A percentile compares a stretch with the other conserved stretches of the same genome.
These are phyloP conservation scores for Campoplex nolae DNA, from an alignment of 2,888 invertebrate species.

Conservation along the genomic window DNA sequence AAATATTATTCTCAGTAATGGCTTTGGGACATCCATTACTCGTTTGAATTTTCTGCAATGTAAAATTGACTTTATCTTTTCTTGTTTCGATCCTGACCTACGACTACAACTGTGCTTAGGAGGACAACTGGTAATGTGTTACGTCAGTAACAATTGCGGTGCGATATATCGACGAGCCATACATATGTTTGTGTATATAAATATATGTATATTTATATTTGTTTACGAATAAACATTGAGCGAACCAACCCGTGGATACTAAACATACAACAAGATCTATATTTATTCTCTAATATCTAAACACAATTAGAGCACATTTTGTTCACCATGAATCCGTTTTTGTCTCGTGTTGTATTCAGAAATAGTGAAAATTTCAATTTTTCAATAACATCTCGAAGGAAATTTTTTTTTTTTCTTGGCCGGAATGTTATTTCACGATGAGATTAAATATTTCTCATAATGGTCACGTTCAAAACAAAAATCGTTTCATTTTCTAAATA, in stretches of 20 bases:
- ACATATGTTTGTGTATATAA: slow-evolving; percentile 28
- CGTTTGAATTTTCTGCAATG: neutral
- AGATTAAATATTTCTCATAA: neutral
- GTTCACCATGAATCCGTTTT: slow-evolving; percentile 52
- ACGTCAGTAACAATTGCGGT: slow-evolving; percentile 66
- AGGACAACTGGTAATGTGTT: slow-evolving; percentile 53
- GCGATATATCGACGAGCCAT: slow-evolving; percentile 65
- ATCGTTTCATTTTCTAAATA: neutral
- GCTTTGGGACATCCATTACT: neutral
- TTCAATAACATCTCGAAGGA: neutral
- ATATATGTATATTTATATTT: slow-evolving; percentile 17
- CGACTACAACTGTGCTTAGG: slow-evolving; percentile 66
- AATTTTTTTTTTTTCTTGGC: too few relatives aligned
- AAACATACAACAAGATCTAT: slow-evolving; percentile 51
- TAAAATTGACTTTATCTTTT: slow-evolving; percentile 30
- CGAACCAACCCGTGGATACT: slow-evolving; percentile 57
- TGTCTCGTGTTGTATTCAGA: slow-evolving; percentile 33
- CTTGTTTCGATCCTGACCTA: slow-evolving; percentile 65
- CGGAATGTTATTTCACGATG: too few relatives aligned
- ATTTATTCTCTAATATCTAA: slow-evolving; percentile 57
- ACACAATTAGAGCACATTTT: slow-evolving; percentile 58
- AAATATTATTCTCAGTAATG: neutral
- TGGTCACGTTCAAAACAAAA: neutral
- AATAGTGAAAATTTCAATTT: slow-evolving; percentile 2
- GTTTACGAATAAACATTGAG: slow-evolving; percentile 53